A percentile compares a stretch with the other conserved stretches of the same genome.
Evolutionary conservation across 2,797 vertebrate species (phyloP).

Genomic region (Sebastes minor): DNA sequence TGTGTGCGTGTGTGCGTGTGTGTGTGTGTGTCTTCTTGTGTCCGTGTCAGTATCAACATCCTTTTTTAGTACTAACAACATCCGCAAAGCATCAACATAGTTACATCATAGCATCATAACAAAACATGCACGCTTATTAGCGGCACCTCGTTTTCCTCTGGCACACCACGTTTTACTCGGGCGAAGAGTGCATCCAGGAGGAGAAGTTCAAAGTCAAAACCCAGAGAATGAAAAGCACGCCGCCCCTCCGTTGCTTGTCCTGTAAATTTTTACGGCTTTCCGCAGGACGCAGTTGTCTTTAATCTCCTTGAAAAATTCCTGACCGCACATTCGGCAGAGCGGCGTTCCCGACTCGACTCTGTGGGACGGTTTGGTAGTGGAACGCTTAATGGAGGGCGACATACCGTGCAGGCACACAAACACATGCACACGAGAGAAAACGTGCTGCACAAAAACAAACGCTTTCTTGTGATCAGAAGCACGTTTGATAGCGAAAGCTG

Average conservation of each 20-base stretch:
- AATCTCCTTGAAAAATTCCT: constrained; percentile 50
- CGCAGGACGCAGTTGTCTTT: constrained; percentile 66
- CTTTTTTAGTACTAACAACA: constrained; percentile 53
- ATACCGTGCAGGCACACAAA: constrained; percentile 42
- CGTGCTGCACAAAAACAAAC: constrained; percentile 24
- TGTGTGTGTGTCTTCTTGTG: constrained; percentile 42
- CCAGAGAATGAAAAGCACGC: constrained; percentile 53
- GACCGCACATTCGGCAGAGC: background rate
- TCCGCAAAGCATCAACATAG: constrained; percentile 57
- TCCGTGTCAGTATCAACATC: constrained; percentile 49
- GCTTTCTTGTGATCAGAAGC: constrained; percentile 30
- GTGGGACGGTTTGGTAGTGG: constrained; percentile 28
- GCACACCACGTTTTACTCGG: constrained; percentile 37
- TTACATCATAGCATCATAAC: constrained; percentile 54
- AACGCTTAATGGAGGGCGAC: constrained; percentile 56
- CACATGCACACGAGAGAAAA: constrained; percentile 8
- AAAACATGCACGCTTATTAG: constrained; percentile 66
- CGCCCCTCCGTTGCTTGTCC: constrained; percentile 28
- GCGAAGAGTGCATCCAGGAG: constrained; percentile 49
- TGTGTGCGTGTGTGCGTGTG: constrained; percentile 43
- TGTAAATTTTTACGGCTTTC: constrained; percentile 63
- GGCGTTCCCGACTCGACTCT: constrained; percentile 16
- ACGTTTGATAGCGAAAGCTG: constrained; percentile 26
- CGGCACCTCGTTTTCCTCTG: constrained; percentile 34
- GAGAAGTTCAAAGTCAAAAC: constrained; percentile 65